These are phyloP conservation scores for Gorsachius magnificus DNA, from an alignment of 2,797 vertebrate species.

Conservation along the genomic window DNA sequence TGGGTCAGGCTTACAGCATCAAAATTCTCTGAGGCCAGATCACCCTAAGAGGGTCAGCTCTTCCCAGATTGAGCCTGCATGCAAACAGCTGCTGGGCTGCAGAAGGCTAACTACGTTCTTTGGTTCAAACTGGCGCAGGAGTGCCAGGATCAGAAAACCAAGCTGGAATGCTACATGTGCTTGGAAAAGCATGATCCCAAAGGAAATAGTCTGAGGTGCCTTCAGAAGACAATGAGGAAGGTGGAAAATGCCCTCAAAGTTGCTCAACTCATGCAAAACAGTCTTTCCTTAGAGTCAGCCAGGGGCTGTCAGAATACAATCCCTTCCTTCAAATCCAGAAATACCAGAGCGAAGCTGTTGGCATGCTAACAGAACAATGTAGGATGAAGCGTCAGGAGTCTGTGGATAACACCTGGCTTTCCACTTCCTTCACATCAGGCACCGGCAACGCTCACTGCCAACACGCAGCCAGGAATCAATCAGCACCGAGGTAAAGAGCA, in stretches of 20 bases:
- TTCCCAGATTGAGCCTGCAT: rapidly evolving
- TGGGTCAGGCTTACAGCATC: neutral
- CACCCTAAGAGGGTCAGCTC: neutral
- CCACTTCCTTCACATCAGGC: neutral
- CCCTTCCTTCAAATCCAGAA: constrained; percentile 17
- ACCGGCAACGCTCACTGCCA: neutral
- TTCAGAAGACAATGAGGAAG: neutral
- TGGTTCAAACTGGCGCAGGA: neutral
- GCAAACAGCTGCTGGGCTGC: neutral
- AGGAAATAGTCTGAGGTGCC: neutral
- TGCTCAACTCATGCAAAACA: neutral
- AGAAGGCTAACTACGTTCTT: neutral
- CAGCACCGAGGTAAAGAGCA: neutral
- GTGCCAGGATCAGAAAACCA: neutral
- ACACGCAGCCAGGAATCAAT: neutral
- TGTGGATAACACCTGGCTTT: constrained; percentile 55
- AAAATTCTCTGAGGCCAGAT: neutral
- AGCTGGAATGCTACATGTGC: neutral
- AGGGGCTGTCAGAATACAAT: constrained; percentile 2
- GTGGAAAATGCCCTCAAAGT: neutral
- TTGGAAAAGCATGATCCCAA: neutral
- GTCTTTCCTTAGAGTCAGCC: neutral
- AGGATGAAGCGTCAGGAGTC: constrained; percentile 19
- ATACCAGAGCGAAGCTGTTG: constrained; percentile 1
- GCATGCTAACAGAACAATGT: neutral